phyloP scores from a whole-genome alignment of 35 echinoderm and acorn worm species.

The Apostichopus japonicus region DNA sequence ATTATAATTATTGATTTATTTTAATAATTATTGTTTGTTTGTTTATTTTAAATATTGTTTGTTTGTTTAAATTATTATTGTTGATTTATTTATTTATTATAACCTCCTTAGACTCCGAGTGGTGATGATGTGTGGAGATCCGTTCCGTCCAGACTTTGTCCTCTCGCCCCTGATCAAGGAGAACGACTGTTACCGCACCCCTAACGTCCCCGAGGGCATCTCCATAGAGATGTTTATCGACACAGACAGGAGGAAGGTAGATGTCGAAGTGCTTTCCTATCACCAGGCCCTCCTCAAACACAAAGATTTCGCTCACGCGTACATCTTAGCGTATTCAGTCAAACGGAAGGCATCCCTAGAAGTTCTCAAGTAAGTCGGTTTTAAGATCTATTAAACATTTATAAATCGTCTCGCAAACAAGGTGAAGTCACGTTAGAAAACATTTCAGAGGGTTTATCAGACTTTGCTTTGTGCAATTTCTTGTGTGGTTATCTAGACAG shows the following conservation, averaged over 20 bases:
- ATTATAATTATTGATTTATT: too few species aligned
- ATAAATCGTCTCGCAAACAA: too few species aligned
- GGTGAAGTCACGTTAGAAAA: too few species aligned
- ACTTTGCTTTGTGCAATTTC: too few species aligned
- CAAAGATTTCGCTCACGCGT: constrained; percentile 74
- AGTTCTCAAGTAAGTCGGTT: constrained; percentile 61
- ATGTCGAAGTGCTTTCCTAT: constrained; percentile 80
- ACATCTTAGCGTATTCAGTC: constrained; percentile 83
- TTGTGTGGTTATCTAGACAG: too few species aligned
- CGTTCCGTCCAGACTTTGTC: constrained; percentile 73
- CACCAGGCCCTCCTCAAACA: constrained; percentile 64
- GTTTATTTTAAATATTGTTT: too few species aligned
- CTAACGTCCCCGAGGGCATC: constrained; percentile 61
- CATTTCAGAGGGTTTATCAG: too few species aligned
- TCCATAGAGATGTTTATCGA: constrained; percentile 79
- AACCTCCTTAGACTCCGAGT: constrained; percentile 63
- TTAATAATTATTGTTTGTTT: too few species aligned
- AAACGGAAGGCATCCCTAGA: constrained; percentile 84
- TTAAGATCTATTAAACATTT: not conserved
- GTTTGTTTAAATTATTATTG: too few species aligned
- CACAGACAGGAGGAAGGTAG: constrained; percentile 77
- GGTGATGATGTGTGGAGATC: constrained; percentile 81
- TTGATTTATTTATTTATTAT: too few species aligned
- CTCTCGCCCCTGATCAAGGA: constrained; percentile 71
- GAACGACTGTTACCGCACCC: constrained; percentile 61